Base-by-base conservation (phyloP, 2,888 invertebrate species). In the Psylliodes chrysocephalus region DNA sequence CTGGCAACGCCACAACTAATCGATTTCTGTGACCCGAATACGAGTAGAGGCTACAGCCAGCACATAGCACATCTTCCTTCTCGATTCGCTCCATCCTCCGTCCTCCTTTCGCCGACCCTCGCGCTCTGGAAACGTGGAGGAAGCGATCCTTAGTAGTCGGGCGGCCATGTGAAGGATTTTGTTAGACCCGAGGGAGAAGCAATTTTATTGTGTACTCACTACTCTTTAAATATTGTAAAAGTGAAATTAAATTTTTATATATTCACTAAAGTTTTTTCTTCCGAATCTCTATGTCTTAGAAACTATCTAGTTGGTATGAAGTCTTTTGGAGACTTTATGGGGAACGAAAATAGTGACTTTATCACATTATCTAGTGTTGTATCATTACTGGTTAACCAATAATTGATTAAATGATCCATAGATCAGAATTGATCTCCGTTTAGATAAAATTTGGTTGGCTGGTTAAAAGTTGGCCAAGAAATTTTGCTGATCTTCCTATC, bases 1-100 rank as follows among this genome's bases (percentile, higher is more conserved):
- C 14, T 40, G 52, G 60, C 38, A 52, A 28, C 22, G 35, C 35
- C n/a, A n/a, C n/a, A n/a, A n/a, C 49, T 64, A 44, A 69, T 70
- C 70, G 70, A 70, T 70, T 68, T 54, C 64, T 66, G 70, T 70
- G 70, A 70, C 70, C 70, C 70, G 67, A 70, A 70, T 70, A 68
- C 56, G 66, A 63, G 69, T 63, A 63, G 69, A 69, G 61, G 62
- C 61, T 62, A 65, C 57, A 61, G 63, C 40, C 53, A 46, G 49
- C 52, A 52, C 35, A 33, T 22, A 52, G 55, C 44, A 46, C 64
- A 46, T 46, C 25, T 17, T 46, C 44, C 28, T 28, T 63, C 55
- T 42, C 63, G 55, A 38, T 33, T 64, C 64, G 42, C 57, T 42
- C 35, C 55, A 42, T 56, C 40, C 33, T 49, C 28, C 22, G 14